These are phyloP conservation scores for Anser brachyrhynchus DNA, from an alignment of 2,113 vertebrate species.

Conservation along the genomic window DNA sequence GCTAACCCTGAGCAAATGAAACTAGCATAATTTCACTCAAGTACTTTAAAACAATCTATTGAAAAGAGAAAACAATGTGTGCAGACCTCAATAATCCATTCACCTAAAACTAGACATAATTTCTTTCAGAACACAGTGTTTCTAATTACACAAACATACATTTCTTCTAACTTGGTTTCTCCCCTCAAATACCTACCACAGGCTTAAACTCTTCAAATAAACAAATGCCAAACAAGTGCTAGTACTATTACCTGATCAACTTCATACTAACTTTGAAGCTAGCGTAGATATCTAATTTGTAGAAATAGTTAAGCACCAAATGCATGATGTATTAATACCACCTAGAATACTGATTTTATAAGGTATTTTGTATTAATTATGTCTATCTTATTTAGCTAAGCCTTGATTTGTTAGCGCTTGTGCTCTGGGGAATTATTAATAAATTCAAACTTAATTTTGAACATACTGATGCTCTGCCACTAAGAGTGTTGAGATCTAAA, in stretches of 20 bases:
- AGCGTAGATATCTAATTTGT: slow-evolving; percentile 15
- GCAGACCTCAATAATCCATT: background rate
- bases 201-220: background rate
- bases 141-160: background rate
- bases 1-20: background rate
- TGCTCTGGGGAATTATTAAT: background rate
- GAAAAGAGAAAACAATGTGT: background rate
- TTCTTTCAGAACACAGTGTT: background rate
- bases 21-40: background rate
- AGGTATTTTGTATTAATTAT: background rate
- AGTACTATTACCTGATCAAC: background rate
- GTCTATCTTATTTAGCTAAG: slow-evolving; percentile 29
- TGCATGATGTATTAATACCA: slow-evolving; percentile 8
- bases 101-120: background rate
- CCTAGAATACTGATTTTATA: background rate
- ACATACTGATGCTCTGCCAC: background rate
- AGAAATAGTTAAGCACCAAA: slow-evolving; percentile 43
- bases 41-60: background rate
- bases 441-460: background rate
- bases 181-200: background rate
- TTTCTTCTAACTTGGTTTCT: background rate
- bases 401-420: slow-evolving; percentile 3
- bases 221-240: background rate
- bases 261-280: background rate
- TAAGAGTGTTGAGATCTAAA: background rate